These are phyloP conservation scores for Salpingus planirostris DNA, from an alignment of 2,888 invertebrate genomes.

Conservation along the genomic window DNA sequence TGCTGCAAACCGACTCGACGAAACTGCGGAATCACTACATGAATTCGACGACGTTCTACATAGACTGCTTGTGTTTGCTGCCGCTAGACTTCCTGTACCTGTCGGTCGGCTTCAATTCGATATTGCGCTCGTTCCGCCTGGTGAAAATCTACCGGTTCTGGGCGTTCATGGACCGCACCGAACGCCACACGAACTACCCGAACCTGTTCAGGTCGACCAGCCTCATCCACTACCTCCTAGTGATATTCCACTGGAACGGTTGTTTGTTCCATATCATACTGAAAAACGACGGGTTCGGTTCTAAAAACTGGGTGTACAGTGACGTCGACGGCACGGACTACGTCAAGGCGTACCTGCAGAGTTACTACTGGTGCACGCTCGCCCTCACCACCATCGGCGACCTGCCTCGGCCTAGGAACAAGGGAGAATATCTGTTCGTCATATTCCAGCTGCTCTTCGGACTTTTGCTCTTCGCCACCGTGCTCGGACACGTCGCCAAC, in stretches of 20 bases:
- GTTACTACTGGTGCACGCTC: conserved; percentile 97
- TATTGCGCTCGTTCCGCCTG: conserved; percentile 88
- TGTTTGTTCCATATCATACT: conserved; percentile 96
- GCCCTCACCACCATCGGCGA: conserved; percentile 94
- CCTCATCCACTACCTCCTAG: conserved; percentile 91
- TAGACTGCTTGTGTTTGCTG: conserved; percentile 94
- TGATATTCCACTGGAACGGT: conserved; percentile 99
- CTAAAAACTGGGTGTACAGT: conserved; percentile 83
- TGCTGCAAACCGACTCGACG: conserved; percentile 88
- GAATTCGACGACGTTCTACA: conserved; percentile 92
- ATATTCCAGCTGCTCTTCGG: conserved; percentile 92
- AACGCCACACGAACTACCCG: conserved; percentile 97
- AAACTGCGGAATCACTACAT: conserved; percentile 94
- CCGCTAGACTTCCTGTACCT: conserved; percentile 97
- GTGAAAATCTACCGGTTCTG: conserved; percentile 97
- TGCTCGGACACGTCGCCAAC: conserved; percentile 95
- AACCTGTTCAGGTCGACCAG: conserved; percentile 90
- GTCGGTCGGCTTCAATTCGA: conserved; percentile 92
- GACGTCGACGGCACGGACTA: conserved; percentile 81
- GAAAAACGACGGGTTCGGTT: conserved; percentile 91
- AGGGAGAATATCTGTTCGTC: conserved; percentile 92
- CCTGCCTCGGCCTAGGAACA: conserved; percentile 82
- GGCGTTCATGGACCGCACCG: conserved; percentile 97
- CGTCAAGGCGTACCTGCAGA: conserved; percentile 91
- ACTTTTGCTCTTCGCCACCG: conserved; percentile 89